Evolutionary conservation across 2,888 invertebrate genomes (phyloP), one percentile per base, ranked within the genome.

Genomic region (Agapetus fuscipes): DNA sequence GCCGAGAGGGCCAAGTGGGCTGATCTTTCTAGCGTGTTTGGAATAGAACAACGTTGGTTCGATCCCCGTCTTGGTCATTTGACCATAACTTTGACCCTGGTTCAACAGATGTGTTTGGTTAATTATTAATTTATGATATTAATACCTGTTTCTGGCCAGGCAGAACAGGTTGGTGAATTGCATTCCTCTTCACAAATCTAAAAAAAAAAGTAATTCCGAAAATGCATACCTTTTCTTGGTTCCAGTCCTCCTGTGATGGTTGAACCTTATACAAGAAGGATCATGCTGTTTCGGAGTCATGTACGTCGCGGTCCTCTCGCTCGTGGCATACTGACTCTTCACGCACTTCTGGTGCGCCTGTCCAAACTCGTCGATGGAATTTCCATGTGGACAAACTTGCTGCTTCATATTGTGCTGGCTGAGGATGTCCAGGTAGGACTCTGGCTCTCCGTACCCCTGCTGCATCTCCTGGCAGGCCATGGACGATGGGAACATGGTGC

Each of bases 311-410:
- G 57, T 51, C 14, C 48, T 50, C 10, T 62, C 60, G 9, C 40
- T 42, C 6, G 15, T 29, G n/a, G 53, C 57, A 34, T 62, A 63
- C 48, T 66, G 67, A 28, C 54, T 62, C 49, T 69, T 68, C 12
- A 64, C 58, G 43, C 69, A 70, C 53, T 68, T 68, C 52, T 69
- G 70, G 39, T 70, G 70, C 0, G 69, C 67, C 43, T 68, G 68
- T 9, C 69, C 69, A 37, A 70, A 70, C 43, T 70, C 68, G 45
- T 69, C 67, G 5, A 66, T 62, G 0, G 66, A 60, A 48, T 65
- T 68, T 0, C 68, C 68, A 30, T 67, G 70, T 0, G 66, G 64
- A 33, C 70, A 69, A 1, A 62, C 56, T 20, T 20, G 20, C 46
- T 67, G 65, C 55, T 66, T 42, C 30, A 30, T 66, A 25, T 59